Evolutionary conservation across 1,140 invertebrate species (phyloP).

Genomic region (Lerema accius): DNA sequence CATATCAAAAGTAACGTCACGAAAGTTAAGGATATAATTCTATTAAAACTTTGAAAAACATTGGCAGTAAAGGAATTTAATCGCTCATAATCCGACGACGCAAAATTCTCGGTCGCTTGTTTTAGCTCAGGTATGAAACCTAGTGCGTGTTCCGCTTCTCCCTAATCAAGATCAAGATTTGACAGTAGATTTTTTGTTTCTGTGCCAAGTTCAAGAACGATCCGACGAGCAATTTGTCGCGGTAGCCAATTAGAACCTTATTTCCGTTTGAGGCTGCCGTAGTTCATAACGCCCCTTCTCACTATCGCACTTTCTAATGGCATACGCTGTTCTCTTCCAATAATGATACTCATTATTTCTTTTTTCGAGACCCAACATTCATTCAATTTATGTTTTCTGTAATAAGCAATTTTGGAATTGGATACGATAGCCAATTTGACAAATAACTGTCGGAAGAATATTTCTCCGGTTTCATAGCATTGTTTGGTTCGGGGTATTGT

Average conservation of each 20-base stretch:
- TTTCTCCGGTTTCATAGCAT: conserved; percentile 17
- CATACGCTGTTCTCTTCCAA: conserved; percentile 44
- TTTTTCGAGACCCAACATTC: conserved; percentile 39
- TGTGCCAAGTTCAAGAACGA: conserved; percentile 20
- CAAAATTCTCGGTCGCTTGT: conserved; percentile 20
- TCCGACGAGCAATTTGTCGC: conserved; percentile 25
- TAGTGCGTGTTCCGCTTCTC: conserved; percentile 22
- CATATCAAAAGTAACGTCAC: too few species aligned
- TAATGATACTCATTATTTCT: conserved; percentile 54
- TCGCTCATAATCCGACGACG: conserved; percentile 19
- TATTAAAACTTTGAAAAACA: conserved; percentile 2
- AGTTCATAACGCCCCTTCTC: conserved; percentile 39
- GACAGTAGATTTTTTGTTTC: conserved; percentile 27
- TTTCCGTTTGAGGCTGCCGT: conserved; percentile 40
- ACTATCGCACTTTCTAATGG: conserved; percentile 54
- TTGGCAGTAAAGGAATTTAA: conserved; percentile 24
- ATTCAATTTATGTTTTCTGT: conserved; percentile 41
- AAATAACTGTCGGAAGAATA: conserved; percentile 16
- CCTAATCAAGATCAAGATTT: conserved; percentile 35
- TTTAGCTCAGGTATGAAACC: conserved; percentile 14
- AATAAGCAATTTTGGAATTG: conserved; percentile 40
- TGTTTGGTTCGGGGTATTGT: conserved; percentile 12
- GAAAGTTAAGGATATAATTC: too few species aligned
- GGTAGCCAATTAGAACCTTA: conserved; percentile 40
- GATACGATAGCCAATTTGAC: conserved; percentile 33